A percentile compares a stretch with the other conserved stretches of the same genome.
Conservation (phyloP, 1,140 invertebrate genomes). For the Ceratina calcarata region DNA sequence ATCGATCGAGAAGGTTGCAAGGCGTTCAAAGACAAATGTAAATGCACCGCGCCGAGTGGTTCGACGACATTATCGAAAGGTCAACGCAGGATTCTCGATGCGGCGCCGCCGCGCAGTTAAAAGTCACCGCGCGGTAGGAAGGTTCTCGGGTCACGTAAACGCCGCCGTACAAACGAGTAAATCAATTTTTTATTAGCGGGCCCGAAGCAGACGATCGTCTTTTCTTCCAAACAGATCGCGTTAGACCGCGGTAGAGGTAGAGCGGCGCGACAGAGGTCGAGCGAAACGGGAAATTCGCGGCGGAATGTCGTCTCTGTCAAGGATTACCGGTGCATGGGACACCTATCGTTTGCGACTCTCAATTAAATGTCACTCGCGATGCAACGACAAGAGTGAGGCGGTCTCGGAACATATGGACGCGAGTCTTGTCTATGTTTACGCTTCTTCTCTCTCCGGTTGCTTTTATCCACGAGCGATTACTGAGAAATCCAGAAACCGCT, state of each 20-base stretch:
- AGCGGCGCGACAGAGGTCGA: constrained; percentile 3
- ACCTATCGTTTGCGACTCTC: constrained; percentile 29
- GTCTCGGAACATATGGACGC: too few relatives aligned
- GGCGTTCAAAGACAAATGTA: neutral
- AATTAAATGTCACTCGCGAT: constrained; percentile 33
- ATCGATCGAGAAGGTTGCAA: neutral
- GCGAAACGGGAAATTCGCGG: constrained; percentile 60
- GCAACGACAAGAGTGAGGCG: too few relatives aligned
- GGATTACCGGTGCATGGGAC: constrained; percentile 55
- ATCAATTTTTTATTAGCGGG: neutral
- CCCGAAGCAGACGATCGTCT: neutral
- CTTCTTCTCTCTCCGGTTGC: too few relatives aligned
- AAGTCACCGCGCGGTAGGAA: constrained; percentile 22
- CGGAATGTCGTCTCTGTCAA: constrained; percentile 63
- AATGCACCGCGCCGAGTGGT: constrained; percentile 18
- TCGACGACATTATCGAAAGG: constrained; percentile 64
- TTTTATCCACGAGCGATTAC: too few relatives aligned
- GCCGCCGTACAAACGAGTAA: too few relatives aligned
- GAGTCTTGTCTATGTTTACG: too few relatives aligned
- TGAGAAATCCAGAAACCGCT: too few relatives aligned
- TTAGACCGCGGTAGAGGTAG: neutral
- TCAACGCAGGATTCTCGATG: constrained; percentile 29
- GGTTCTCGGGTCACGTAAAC: constrained; percentile 12
- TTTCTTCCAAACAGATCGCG: neutral
- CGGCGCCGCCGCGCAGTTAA: constrained; percentile 19